These are phyloP conservation scores for Taphrorychus bicolor DNA, from an alignment of 2,888 invertebrate genomes.

Conservation along the genomic window DNA sequence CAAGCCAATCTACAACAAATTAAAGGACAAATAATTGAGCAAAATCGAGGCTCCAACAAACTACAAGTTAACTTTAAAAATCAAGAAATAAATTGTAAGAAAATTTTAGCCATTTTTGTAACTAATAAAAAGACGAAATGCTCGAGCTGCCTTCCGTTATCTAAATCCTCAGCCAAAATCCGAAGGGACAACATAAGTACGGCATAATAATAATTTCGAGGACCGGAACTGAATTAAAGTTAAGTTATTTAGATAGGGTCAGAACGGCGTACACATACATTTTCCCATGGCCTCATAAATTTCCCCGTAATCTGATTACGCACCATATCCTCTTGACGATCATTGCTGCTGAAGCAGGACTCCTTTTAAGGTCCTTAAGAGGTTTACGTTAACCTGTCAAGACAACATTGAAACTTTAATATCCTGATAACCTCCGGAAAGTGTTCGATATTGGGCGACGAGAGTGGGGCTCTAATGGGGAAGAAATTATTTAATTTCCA, in stretches of 20 bases:
- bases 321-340: constrained; percentile 36
- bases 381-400: constrained; percentile 37
- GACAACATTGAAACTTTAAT: constrained; percentile 36
- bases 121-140: too few relatives aligned
- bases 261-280: constrained; percentile 26
- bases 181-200: constrained; percentile 8
- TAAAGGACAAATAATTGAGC: too few relatives aligned
- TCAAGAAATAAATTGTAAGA: too few relatives aligned
- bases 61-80: too few relatives aligned
- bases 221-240: constrained; percentile 31
- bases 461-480: constrained; percentile 17
- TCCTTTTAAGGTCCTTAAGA: constrained; percentile 38
- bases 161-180: background rate
- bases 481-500: constrained; percentile 15
- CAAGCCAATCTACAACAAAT: too few relatives aligned
- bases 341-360: constrained; percentile 33
- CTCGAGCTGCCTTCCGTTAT: too few relatives aligned
- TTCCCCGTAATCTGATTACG: constrained; percentile 38
- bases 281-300: constrained; percentile 27
- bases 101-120: too few relatives aligned
- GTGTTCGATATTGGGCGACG: constrained; percentile 8
- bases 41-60: too few relatives aligned
- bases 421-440: constrained; percentile 26
- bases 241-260: constrained; percentile 39
- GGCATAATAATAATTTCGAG: constrained; percentile 15